Percentiles rank a stretch among this genome's conserved stretches.
These are phyloP conservation scores for Amblyjoppa proteus DNA, from an alignment of 2,888 invertebrate genomes.

Conservation along the genomic window DNA sequence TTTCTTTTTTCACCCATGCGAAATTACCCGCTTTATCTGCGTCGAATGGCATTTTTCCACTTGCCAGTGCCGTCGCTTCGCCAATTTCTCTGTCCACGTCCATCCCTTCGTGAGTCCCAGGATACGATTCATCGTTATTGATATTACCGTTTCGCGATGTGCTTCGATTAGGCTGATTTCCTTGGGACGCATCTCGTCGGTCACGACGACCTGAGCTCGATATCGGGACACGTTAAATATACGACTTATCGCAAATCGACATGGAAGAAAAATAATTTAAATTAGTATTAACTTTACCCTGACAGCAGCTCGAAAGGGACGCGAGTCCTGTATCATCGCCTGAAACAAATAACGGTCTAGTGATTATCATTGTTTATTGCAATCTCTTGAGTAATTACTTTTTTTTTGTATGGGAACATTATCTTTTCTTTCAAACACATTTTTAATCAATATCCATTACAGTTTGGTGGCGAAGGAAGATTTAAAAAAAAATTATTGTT, in stretches of 20 bases:
- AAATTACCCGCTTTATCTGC: not conserved
- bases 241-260: not conserved
- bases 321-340: slow-evolving; percentile 12
- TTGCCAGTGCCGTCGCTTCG: not conserved
- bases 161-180: not conserved
- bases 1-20: slow-evolving; percentile 9
- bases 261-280: not conserved
- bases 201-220: not conserved
- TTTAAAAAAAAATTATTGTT: too few relatives aligned
- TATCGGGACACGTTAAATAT: not conserved
- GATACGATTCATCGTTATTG: not conserved
- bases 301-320: not conserved
- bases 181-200: not conserved
- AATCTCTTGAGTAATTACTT: not conserved
- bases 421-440: not conserved
- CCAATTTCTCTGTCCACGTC: slow-evolving; percentile 8
- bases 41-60: not conserved
- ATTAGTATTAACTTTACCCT: not conserved
- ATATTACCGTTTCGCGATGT: not conserved
- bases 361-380: not conserved
- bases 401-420: not conserved
- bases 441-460: too few relatives aligned
- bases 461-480: too few relatives aligned
- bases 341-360: not conserved
- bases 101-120: not conserved